phyloP scores from a whole-genome alignment of 2,797 vertebrate species.

The Hapalemur alaotrensis region DNA sequence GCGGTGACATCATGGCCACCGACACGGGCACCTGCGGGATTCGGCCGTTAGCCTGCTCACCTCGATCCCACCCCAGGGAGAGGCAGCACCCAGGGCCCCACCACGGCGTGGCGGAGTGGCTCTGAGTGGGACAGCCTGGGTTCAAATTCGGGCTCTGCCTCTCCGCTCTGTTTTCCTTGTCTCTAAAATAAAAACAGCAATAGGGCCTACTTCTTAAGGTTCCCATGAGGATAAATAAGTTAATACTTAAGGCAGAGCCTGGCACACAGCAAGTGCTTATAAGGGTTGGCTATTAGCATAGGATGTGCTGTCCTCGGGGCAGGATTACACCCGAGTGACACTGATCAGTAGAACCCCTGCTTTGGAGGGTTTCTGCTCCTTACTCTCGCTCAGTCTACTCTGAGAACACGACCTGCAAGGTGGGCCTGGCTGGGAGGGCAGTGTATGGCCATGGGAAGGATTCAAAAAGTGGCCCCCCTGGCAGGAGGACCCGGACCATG shows the following conservation, averaged over 20 bases:
- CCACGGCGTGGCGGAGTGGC: fast-evolving
- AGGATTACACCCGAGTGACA: not conserved
- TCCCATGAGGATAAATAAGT: too few relatives aligned
- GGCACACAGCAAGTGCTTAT: fast-evolving
- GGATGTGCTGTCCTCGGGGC: fast-evolving
- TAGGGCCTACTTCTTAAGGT: not conserved
- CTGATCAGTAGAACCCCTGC: not conserved
- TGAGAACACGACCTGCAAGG: not conserved
- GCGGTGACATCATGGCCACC: conserved; percentile 99
- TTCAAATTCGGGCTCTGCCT: not conserved
- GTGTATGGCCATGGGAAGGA: not conserved
- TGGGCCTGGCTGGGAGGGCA: not conserved
- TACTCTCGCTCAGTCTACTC: not conserved
- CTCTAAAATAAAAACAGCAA: not conserved
- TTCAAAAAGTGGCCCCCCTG: not conserved
- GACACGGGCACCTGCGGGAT: conserved; percentile 93
- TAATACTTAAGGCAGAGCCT: not conserved
- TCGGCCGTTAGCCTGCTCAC: not conserved
- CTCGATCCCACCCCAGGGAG: fast-evolving
- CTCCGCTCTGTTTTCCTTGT: not conserved
- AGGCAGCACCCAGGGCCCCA: not conserved
- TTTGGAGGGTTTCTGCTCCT: not conserved
- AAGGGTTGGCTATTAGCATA: fast-evolving
- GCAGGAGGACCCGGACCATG: not conserved
- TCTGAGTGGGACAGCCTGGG: not conserved